Conservation (phyloP, 2,888 invertebrate genomes). For the Cremastinae sp. region DNA sequence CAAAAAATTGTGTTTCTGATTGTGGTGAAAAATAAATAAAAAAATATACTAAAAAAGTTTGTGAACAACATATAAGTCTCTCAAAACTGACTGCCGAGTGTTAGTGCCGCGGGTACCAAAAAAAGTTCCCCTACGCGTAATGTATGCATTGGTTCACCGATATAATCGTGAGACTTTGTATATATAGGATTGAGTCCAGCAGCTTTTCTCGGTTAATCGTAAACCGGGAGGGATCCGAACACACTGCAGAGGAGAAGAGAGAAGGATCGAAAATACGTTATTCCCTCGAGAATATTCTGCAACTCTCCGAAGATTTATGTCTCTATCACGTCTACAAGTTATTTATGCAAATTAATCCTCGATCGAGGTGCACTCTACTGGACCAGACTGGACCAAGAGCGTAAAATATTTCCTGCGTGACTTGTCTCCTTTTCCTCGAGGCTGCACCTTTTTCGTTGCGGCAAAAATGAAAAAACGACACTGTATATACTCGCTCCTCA, state of each 20-base stretch:
- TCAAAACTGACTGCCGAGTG: too few species aligned
- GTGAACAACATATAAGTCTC: too few species aligned
- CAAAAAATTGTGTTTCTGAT: too few species aligned
- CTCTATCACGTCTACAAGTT: slow-evolving; percentile 52
- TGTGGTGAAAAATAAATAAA: too few species aligned
- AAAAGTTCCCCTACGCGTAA: too few species aligned
- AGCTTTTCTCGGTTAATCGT: too few species aligned
- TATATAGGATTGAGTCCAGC: too few species aligned
- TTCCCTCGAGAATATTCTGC: slow-evolving; percentile 31
- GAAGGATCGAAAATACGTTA: neutral
- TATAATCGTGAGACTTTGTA: too few species aligned
- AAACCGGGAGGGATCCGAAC: slow-evolving; percentile 5
- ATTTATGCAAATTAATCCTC: slow-evolving; percentile 60
- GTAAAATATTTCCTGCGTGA: neutral
- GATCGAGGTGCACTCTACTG: slow-evolving; percentile 21
- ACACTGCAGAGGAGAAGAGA: neutral
- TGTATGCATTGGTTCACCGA: too few species aligned
- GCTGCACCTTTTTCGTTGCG: neutral
- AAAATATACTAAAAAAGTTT: too few species aligned
- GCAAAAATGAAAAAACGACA: slow-evolving; percentile 6
- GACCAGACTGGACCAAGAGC: slow-evolving; percentile 33
- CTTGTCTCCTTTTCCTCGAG: slow-evolving; percentile 19
- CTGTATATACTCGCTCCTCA: neutral
- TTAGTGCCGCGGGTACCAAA: too few species aligned
- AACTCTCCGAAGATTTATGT: slow-evolving; percentile 49